Evolutionary conservation across 2,888 invertebrate genomes (phyloP).

Genomic region (Melitaea athalia): DNA sequence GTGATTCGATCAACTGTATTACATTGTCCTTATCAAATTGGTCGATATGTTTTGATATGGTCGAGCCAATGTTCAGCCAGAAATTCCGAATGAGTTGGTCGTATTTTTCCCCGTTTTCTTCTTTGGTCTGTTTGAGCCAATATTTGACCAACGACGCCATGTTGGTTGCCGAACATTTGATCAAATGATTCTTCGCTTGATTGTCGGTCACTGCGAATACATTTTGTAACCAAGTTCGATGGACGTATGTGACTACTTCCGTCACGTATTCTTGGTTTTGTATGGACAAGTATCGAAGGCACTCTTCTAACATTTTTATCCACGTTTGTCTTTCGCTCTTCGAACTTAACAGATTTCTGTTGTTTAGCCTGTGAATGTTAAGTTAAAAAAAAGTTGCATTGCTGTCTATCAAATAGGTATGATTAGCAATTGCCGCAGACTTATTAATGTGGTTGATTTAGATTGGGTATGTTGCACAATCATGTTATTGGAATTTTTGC

Average conservation of each 20-base stretch:
- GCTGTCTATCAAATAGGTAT: too few species aligned
- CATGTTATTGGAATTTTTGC: too few species aligned
- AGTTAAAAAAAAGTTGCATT: background rate
- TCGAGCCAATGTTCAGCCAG: conserved; percentile 68
- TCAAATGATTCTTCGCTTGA: conserved; percentile 45
- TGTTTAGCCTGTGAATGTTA: conserved; percentile 78
- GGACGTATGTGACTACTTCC: conserved; percentile 52
- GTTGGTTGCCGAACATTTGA: conserved; percentile 51
- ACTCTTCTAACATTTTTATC: conserved; percentile 87
- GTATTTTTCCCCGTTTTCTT: conserved; percentile 48
- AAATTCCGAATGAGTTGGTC: conserved; percentile 63
- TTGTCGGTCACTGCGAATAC: conserved; percentile 42
- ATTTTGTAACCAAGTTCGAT: conserved; percentile 57
- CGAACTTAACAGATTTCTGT: conserved; percentile 82
- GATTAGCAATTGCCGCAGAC: too few species aligned
- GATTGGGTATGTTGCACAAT: too few species aligned
- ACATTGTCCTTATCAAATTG: conserved; percentile 64
- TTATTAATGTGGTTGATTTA: too few species aligned
- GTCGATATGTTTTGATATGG: conserved; percentile 55
- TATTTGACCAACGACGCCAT: conserved; percentile 58
- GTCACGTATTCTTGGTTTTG: conserved; percentile 47
- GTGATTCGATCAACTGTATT: conserved; percentile 67
- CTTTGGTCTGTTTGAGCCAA: conserved; percentile 58
- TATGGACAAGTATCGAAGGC: conserved; percentile 77
- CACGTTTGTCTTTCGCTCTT: conserved; percentile 87